Percentiles rank a stretch among this genome's conserved stretches.
Evolutionary conservation across 2,888 invertebrate species (phyloP).

Genomic region (Criorhina ranunculi): DNA sequence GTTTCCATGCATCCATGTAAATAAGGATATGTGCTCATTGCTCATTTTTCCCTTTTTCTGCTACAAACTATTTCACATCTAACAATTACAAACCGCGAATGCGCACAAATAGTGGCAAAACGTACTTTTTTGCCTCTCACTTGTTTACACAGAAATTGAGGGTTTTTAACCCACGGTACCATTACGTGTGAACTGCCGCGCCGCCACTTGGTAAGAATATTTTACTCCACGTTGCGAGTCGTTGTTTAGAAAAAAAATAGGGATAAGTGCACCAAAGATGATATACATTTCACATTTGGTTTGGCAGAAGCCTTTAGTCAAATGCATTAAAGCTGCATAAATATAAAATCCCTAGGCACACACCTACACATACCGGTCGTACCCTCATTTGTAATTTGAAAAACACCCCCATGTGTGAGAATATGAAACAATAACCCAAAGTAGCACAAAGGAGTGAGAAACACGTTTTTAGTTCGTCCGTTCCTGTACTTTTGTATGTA

Average conservation of each 20-base stretch:
- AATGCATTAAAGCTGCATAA: conserved; percentile 62
- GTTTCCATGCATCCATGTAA: conserved; percentile 37
- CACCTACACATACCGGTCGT: conserved; percentile 19
- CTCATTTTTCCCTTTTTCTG: conserved; percentile 60
- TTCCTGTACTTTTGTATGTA: conserved; percentile 14
- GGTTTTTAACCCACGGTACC: conserved; percentile 62
- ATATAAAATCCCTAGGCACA: not conserved
- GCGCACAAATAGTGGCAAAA: conserved; percentile 52
- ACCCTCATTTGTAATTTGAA: conserved; percentile 63
- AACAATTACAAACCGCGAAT: conserved; percentile 65
- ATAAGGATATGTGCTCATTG: conserved; percentile 59
- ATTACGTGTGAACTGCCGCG: conserved; percentile 50
- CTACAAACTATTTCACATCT: conserved; percentile 65
- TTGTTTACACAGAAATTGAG: conserved; percentile 61
- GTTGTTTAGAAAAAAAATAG: not conserved
- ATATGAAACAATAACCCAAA: conserved; percentile 56
- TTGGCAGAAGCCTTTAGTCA: conserved; percentile 60
- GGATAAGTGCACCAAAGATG: conserved; percentile 59
- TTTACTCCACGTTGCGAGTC: conserved; percentile 6
- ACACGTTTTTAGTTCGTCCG: conserved; percentile 50
- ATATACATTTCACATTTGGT: conserved; percentile 55
- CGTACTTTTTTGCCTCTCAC: conserved; percentile 7
- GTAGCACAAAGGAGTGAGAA: conserved; percentile 28
- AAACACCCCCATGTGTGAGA: conserved; percentile 43
- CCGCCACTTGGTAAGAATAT: conserved; percentile 26